A percentile compares a stretch with the other conserved stretches of the same genome.
These are phyloP conservation scores for Dryobotodes eremita DNA, from an alignment of 2,888 invertebrate genomes.

Conservation along the genomic window DNA sequence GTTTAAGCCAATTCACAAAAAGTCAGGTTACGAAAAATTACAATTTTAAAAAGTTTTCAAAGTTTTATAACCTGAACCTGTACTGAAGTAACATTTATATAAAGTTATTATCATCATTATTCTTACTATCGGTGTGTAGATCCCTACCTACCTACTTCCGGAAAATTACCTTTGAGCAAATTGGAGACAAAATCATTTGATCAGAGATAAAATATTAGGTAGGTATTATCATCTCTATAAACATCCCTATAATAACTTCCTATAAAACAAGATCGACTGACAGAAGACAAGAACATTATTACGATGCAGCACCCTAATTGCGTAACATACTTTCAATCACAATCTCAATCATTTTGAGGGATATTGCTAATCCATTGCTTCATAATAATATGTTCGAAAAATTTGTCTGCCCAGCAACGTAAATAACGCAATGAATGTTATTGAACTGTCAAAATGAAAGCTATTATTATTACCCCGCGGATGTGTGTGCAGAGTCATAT, in stretches of 20 bases:
- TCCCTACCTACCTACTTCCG: neutral
- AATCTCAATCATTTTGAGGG: too few species aligned
- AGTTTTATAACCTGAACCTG: neutral
- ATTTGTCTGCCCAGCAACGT: too few species aligned
- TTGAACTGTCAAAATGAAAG: too few species aligned
- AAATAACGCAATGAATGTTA: too few species aligned
- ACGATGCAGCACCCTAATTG: neutral
- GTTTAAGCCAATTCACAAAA: too few species aligned
- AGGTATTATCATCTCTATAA: constrained; percentile 8
- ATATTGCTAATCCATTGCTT: too few species aligned
- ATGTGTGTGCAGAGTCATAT: neutral
- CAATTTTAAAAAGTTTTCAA: neutral
- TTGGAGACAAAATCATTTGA: neutral
- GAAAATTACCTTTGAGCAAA: neutral
- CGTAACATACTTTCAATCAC: too few species aligned
- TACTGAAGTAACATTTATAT: neutral
- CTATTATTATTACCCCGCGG: too few species aligned
- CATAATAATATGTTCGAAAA: too few species aligned
- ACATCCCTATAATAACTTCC: neutral
- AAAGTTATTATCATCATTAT: neutral
- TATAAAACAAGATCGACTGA: neutral
- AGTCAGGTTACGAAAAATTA: neutral
- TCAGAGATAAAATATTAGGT: neutral
- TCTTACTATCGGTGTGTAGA: neutral
- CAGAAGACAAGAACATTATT: neutral